Base-by-base conservation (phyloP, 2,113 vertebrate genomes). In the Fregata magnificens region DNA sequence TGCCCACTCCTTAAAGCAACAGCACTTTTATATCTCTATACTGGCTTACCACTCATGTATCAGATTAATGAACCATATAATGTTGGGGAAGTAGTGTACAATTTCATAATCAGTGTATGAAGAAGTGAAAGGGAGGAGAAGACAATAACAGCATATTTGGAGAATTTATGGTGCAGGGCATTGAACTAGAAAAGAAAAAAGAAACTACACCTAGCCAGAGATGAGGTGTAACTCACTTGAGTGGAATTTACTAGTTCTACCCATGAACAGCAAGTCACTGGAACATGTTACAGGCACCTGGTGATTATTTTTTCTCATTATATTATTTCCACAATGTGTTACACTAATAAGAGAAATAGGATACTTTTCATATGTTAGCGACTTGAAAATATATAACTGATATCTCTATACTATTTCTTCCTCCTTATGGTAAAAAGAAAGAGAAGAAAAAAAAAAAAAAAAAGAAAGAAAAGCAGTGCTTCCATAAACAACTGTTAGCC, bases 111-210 rank as follows among this genome's bases (percentile, higher is more conserved):
- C 17, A 61, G 12, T 40, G 16, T 24, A 56, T 38, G 16, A 79
- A 91, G 81, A 86, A 58, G 17, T 72, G 26, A 84, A 83, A 62
- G 55, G 24, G 63, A 95, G 29, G 11, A 88, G 20, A 80, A 80
- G 55, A 69, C 31, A 86, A 32, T 47, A 93, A 40, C 8, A 74
- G 22, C 2, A 13, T 58, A 69, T 76, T 72, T 65, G 19, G 28
- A 49, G 21, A 89, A 67, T 53, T 72, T 84, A 55, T 84, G 16
- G 58, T 82, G 17, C 19, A 58, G 22, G 6, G 11, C 47, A 86
- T 70, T 70, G 26, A 88, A 83, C 22, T 72, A 56, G 40, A 72
- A 96, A 92, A 78, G 5, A 67, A 52, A 69, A 92, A 72, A 78
- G 11, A 52, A 86, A 38, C 9, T 56, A n/a, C 4, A 67, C 5